These are phyloP conservation scores for Diloba caeruleocephala DNA, from an alignment of 2,888 invertebrate species.

Conservation along the genomic window DNA sequence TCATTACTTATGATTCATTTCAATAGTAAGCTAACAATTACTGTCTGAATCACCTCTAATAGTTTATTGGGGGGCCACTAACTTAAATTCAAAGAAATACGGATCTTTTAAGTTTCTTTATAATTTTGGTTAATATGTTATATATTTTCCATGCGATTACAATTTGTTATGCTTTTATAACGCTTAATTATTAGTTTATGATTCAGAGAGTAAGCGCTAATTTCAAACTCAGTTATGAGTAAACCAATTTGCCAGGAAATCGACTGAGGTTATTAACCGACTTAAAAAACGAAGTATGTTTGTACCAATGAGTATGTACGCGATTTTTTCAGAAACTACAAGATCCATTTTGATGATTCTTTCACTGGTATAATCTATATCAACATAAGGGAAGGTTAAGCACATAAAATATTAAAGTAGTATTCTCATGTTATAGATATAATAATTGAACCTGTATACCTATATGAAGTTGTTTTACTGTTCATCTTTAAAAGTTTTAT, in stretches of 20 bases:
- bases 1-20: slow-evolving; percentile 66
- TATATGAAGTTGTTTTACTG: too few species aligned
- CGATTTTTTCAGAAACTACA: too few species aligned
- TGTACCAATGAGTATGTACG: too few species aligned
- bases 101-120: slow-evolving; percentile 37
- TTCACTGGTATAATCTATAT: too few species aligned
- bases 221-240: slow-evolving; percentile 2
- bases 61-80: slow-evolving; percentile 56
- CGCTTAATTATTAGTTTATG: slow-evolving; percentile 6
- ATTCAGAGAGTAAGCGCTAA: slow-evolving; percentile 24
- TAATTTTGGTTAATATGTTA: slow-evolving; percentile 17
- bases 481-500: too few species aligned
- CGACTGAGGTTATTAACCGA: too few species aligned
- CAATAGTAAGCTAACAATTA: slow-evolving; percentile 65
- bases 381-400: too few species aligned
- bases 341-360: too few species aligned
- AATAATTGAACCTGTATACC: too few species aligned
- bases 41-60: slow-evolving; percentile 64
- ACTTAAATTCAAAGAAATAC: slow-evolving; percentile 64
- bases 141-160: slow-evolving; percentile 30
- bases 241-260: neutral
- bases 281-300: too few species aligned
- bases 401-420: too few species aligned
- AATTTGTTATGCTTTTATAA: slow-evolving; percentile 29
- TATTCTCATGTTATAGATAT: too few species aligned